Evolutionary conservation across 1,140 invertebrate genomes (phyloP), one percentile per base, ranked within the genome.

Genomic region (Aporrectodea caliginosa): DNA sequence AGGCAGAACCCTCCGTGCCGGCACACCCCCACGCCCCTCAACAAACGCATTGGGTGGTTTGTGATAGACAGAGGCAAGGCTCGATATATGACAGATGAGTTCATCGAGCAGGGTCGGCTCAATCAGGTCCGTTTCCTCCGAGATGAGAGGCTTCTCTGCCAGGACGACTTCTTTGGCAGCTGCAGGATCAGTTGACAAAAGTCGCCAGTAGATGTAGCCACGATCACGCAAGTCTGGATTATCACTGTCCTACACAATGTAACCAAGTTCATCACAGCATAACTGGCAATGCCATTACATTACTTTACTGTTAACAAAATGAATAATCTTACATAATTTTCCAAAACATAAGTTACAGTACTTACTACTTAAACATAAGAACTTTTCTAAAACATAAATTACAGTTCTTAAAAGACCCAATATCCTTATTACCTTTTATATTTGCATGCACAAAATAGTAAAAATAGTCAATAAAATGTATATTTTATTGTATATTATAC

Each of bases 41-140:
- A 99, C 97, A 88, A 99, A 99, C 0, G 98, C 95, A 34, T 94
- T 96, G 0, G 98, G 98, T 34, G 98, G 98, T 89, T 99, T 99
- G 86, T 99, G 98, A 87, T 99, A 99, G 1, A 99, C 98, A 31
- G 96, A 98, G 14, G 98, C 98, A 78, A 99, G 90, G 80, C 95
- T 97, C 73, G 96, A 97, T 85, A 99, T 99, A 87, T 99, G 97
- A 89, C 98, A 99, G 85, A 99, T 98, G 32, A 99, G 91, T 90
- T 99, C 98, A 87, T 99, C 98, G 35, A 99, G 90, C 22, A 99
- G 89, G 0, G 98, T 99, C 12, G 98, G 98, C 87, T 99, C 98
- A 69, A 99, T 89, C 1, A 99, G 90, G 90, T 99, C 98, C 0
- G 98, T 99, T 90, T 99, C 98, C 88, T 99, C 98, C 0, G 96